phyloP scores from a whole-genome alignment of 1,140 invertebrate genomes.

The Drosophila ananassae region DNA sequence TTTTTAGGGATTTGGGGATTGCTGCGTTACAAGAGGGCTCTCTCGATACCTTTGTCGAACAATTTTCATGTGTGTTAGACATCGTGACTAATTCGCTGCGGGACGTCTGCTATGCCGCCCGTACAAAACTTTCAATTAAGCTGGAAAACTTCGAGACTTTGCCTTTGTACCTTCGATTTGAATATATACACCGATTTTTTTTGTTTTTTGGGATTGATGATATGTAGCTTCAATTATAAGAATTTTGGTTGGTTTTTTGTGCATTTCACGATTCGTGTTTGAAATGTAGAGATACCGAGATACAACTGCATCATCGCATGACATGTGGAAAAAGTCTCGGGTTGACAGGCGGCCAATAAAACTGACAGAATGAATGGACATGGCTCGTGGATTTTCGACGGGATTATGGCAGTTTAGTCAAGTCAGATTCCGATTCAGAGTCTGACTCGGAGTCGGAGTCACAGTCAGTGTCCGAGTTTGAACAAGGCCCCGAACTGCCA shows the following conservation, averaged over 20 bases:
- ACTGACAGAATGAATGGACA: constrained; percentile 81
- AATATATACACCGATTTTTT: constrained; percentile 9
- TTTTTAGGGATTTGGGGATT: background rate
- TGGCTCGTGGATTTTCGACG: constrained; percentile 57
- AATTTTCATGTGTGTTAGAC: constrained; percentile 64
- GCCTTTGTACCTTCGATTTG: constrained; percentile 32
- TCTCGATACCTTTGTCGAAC: constrained; percentile 36
- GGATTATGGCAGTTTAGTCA: constrained; percentile 76
- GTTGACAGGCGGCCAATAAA: constrained; percentile 79
- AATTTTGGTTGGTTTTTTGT: constrained; percentile 46
- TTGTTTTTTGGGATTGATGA: constrained; percentile 32
- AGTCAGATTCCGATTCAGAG: constrained; percentile 55
- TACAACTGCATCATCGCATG: constrained; percentile 75
- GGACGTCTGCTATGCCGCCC: constrained; percentile 52
- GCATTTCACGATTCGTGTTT: constrained; percentile 68
- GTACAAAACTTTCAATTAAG: constrained; percentile 73
- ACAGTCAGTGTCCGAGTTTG: constrained; percentile 9
- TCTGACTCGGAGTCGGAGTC: background rate
- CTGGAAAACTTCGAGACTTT: constrained; percentile 38
- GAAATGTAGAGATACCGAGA: constrained; percentile 45
- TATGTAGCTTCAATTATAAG: constrained; percentile 49
- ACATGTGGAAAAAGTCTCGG: constrained; percentile 73
- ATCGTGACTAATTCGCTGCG: constrained; percentile 77
- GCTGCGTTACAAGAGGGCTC: constrained; percentile 6
- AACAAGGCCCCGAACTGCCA: constrained; percentile 32